These are phyloP conservation scores for Ephestia elutella DNA, from an alignment of 1,140 invertebrate species.

Conservation along the genomic window DNA sequence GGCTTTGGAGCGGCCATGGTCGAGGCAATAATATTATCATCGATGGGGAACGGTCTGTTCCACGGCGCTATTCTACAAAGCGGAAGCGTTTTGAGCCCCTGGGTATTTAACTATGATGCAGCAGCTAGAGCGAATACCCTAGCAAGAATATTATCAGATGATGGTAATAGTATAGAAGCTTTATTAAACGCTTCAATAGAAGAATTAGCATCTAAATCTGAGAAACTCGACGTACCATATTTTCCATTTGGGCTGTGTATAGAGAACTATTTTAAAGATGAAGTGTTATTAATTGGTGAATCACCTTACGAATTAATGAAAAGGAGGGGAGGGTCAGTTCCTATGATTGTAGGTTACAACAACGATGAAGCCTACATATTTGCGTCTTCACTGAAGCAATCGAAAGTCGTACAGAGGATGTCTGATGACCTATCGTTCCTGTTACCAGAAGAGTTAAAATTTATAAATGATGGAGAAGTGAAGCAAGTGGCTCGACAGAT, in stretches of 20 bases:
- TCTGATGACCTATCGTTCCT: slow-evolving; percentile 31
- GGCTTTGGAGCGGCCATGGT: slow-evolving; percentile 69
- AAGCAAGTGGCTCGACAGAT: slow-evolving; percentile 35
- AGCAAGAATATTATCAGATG: slow-evolving; percentile 16
- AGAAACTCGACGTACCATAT: slow-evolving; percentile 44
- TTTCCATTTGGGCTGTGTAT: slow-evolving; percentile 56
- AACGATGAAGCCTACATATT: slow-evolving; percentile 60
- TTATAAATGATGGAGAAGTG: slow-evolving; percentile 34
- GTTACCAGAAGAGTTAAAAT: slow-evolving; percentile 49
- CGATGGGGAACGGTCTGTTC: slow-evolving; percentile 40
- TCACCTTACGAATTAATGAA: slow-evolving; percentile 35
- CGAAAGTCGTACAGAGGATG: slow-evolving; percentile 28
- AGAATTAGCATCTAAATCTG: slow-evolving; percentile 34
- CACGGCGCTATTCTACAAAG: slow-evolving; percentile 64
- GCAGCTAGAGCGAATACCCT: slow-evolving; percentile 34
- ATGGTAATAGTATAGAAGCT: not conserved
- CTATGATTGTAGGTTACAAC: slow-evolving; percentile 58
- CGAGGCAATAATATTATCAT: slow-evolving; percentile 44
- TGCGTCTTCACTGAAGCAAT: slow-evolving; percentile 31
- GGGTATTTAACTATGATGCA: slow-evolving; percentile 57
- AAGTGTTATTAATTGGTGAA: slow-evolving; percentile 43
- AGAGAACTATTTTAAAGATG: slow-evolving; percentile 44
- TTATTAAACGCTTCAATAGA: slow-evolving; percentile 23
- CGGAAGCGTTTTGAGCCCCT: slow-evolving; percentile 53
- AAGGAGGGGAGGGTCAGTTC: slow-evolving; percentile 31